A percentile compares a stretch with the other conserved stretches of the same genome.
phyloP scores from a whole-genome alignment of 2,113 vertebrate species.

The Pavo muticus region DNA sequence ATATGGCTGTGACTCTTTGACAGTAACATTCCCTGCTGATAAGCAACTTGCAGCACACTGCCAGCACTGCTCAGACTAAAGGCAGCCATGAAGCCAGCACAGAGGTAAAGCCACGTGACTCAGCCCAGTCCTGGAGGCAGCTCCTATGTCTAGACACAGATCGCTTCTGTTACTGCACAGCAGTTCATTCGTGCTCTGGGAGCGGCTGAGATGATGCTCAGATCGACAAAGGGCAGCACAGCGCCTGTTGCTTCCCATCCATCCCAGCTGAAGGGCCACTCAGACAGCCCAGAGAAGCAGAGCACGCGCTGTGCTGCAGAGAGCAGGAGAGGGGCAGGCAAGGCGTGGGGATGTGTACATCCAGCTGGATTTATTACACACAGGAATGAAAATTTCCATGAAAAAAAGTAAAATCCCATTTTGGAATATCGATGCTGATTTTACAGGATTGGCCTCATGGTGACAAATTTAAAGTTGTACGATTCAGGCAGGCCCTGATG shows the following conservation, averaged over 20 bases:
- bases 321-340: background rate
- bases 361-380: conserved; percentile 64
- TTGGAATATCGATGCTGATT: background rate
- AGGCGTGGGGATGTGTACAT: background rate
- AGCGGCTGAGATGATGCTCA: background rate
- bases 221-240: background rate
- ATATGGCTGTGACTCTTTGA: rapidly evolving
- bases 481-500: conserved; percentile 86
- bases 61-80: background rate
- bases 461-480: conserved; percentile 88
- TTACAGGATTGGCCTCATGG: conserved; percentile 84
- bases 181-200: background rate
- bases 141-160: background rate
- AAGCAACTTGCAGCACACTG: background rate
- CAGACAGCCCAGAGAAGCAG: background rate
- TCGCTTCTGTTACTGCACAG: rapidly evolving
- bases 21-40: background rate
- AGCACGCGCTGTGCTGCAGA: rapidly evolving
- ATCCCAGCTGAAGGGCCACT: background rate
- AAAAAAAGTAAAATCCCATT: background rate
- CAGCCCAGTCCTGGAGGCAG: background rate
- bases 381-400: conserved; percentile 31
- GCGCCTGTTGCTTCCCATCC: background rate
- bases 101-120: background rate
- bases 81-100: background rate